phyloP scores from a whole-genome alignment of 2,797 vertebrate species.

The Pitangus sulphuratus region DNA sequence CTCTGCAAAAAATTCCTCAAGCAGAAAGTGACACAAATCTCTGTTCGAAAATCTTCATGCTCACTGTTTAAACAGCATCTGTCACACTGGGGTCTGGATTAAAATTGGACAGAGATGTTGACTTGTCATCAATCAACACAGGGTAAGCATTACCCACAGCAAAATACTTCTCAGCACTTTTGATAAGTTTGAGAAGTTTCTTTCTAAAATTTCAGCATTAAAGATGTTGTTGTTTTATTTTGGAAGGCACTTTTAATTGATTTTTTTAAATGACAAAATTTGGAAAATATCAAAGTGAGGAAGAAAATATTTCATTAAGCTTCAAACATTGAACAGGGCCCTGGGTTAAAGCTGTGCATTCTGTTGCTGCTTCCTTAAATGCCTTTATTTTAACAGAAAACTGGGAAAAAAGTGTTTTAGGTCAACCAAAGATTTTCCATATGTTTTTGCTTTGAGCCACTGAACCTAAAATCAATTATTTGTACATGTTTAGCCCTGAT shows the following conservation, averaged over 20 bases:
- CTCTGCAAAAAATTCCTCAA: neutral
- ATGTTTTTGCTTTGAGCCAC: conserved; percentile 4
- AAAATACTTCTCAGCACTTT: neutral
- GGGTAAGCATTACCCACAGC: neutral
- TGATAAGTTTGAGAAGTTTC: neutral
- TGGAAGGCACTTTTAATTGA: accelerated
- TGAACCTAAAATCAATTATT: conserved; percentile 43
- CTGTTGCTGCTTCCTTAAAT: neutral
- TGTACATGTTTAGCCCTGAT: conserved; percentile 29
- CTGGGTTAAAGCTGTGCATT: neutral
- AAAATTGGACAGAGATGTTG: neutral
- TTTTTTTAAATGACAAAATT: neutral
- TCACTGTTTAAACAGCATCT: neutral
- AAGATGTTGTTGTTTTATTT: neutral
- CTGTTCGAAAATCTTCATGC: neutral
- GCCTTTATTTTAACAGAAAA: neutral
- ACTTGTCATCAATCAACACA: neutral
- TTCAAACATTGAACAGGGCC: neutral
- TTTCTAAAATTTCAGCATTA: neutral
- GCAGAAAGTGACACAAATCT: neutral
- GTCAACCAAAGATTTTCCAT: neutral
- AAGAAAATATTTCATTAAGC: neutral
- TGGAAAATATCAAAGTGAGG: neutral
- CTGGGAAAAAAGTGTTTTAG: neutral
- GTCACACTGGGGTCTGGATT: neutral